Evolutionary conservation across 2,888 invertebrate genomes (phyloP).

Genomic region (Apamea sordens): DNA sequence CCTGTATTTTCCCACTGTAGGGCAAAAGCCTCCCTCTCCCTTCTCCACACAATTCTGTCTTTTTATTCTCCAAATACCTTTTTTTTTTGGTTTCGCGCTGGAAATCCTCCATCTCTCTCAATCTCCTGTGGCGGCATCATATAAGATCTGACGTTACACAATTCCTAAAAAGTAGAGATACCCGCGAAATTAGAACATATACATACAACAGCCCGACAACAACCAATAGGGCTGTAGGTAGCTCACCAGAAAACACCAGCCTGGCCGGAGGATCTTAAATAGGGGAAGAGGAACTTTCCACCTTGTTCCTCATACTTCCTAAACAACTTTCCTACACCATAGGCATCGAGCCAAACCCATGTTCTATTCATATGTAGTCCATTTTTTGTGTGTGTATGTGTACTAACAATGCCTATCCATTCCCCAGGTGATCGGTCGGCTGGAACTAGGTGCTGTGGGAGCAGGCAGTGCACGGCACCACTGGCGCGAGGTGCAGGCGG

Average conservation of each 20-base stretch:
- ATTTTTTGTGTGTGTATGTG: neutral
- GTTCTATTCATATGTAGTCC: neutral
- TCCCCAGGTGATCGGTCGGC: constrained; percentile 96
- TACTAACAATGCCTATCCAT: neutral
- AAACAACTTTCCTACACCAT: neutral
- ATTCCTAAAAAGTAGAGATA: neutral
- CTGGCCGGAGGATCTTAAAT: neutral
- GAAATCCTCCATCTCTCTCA: neutral
- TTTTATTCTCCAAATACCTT: no score
- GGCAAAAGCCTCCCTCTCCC: no score
- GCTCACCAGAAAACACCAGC: neutral
- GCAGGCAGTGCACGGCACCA: constrained; percentile 97
- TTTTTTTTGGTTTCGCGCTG: no score
- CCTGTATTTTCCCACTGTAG: no score
- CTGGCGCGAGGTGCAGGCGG: constrained; percentile 99
- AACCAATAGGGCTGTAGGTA: no score
- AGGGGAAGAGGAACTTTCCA: neutral
- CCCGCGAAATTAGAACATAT: neutral
- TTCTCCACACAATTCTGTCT: no score
- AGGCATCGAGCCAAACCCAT: neutral
- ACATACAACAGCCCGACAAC: neutral
- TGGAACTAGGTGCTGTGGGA: constrained; percentile 96
- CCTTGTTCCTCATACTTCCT: neutral
- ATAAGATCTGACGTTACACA: neutral
- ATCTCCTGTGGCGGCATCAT: neutral